Percentiles rank a stretch among this genome's conserved stretches.
Conservation (phyloP, 2,797 vertebrate species). For the Acipenser oxyrinchus region DNA sequence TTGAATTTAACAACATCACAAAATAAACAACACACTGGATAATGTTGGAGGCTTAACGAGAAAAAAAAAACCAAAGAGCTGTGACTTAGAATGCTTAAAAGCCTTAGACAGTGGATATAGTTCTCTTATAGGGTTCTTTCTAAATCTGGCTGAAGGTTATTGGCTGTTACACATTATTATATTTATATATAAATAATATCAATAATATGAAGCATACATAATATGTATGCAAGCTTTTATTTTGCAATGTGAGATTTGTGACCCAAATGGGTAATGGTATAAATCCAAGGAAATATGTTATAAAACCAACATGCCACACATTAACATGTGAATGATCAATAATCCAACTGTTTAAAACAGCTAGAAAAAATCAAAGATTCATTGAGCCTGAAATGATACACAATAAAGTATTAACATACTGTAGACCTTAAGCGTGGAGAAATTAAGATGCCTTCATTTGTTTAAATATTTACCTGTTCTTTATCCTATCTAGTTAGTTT, state of each 20-base stretch:
- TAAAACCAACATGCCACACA: slow-evolving; percentile 6
- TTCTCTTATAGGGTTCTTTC: no score
- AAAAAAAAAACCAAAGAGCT: no score
- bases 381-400: slow-evolving; percentile 17
- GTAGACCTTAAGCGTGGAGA: not conserved
- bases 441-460: slow-evolving; percentile 12
- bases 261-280: slow-evolving; percentile 8
- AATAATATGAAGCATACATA: no score
- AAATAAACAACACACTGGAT: no score
- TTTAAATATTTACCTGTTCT: not conserved
- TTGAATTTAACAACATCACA: no score
- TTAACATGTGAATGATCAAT: slow-evolving; percentile 23
- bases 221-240: slow-evolving; percentile 7
- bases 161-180: no score
- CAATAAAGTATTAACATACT: slow-evolving; percentile 10
- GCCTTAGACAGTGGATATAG: no score
- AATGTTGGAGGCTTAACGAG: no score
- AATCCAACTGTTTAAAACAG: slow-evolving; percentile 23
- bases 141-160: no score
- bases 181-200: no score
- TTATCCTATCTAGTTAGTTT: no score
- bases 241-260: slow-evolving; percentile 12
- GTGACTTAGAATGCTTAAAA: no score
- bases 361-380: slow-evolving; percentile 18
- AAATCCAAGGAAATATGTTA: not conserved